Conservation (phyloP, 2,888 invertebrate species). For the Rhaphigaster nebulosa region DNA sequence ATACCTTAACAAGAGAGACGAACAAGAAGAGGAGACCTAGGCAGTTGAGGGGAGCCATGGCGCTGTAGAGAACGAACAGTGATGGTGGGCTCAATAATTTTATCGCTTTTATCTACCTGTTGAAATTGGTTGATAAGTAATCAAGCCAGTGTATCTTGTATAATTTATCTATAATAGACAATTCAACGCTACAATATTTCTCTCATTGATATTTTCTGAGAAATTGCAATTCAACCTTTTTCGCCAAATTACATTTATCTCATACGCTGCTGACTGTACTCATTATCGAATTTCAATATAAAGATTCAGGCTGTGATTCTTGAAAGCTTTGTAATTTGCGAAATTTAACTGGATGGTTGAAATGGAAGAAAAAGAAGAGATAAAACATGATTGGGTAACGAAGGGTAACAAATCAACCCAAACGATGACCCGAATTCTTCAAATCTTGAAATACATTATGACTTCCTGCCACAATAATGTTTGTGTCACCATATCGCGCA, state of each 20-base stretch:
- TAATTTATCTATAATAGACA: neutral
- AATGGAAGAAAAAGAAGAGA: no score
- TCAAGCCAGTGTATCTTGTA: neutral
- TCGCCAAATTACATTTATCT: neutral
- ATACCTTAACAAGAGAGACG: constrained; percentile 20
- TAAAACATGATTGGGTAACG: no score
- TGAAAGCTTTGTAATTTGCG: no score
- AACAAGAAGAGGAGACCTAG: constrained; percentile 1
- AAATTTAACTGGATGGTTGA: no score
- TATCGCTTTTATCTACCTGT: constrained; percentile 45
- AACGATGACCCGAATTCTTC: no score
- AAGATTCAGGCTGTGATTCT: no score
- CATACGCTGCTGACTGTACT: no score
- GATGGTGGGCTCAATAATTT: neutral
- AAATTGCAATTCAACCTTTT: neutral
- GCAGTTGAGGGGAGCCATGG: neutral
- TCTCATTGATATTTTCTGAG: neutral
- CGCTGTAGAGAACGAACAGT: neutral
- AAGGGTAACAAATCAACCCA: no score
- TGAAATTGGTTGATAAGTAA: neutral
- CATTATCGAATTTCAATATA: no score
- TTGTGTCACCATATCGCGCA: no score
- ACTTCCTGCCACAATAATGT: no score
- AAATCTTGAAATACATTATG: no score
- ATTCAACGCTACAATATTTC: neutral